Evolutionary conservation across 2,888 invertebrate genomes (phyloP).

Genomic region (Tachina fera): DNA sequence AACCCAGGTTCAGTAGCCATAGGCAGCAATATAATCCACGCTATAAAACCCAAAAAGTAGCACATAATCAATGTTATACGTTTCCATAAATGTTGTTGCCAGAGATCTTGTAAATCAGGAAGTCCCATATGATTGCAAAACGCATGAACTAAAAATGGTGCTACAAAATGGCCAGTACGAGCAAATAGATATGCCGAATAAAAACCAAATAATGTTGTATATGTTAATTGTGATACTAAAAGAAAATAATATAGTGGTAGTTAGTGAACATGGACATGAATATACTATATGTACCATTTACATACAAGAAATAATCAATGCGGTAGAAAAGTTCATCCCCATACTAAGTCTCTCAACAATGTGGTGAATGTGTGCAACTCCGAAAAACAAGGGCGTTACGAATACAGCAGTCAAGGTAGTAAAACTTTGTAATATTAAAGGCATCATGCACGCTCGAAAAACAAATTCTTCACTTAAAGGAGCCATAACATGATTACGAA

Average conservation of each 20-base stretch:
- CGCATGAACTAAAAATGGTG: slow-evolving; percentile 94
- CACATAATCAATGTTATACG: slow-evolving; percentile 86
- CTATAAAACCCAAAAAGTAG: slow-evolving; percentile 89
- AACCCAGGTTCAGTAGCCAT: slow-evolving; percentile 89
- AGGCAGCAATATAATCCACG: slow-evolving; percentile 90
- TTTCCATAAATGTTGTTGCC: slow-evolving; percentile 84
- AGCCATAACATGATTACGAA: slow-evolving; percentile 94
- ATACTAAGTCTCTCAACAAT: slow-evolving; percentile 90
- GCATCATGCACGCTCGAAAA: slow-evolving; percentile 97
- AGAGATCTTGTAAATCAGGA: slow-evolving; percentile 91
- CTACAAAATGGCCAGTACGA: slow-evolving; percentile 94
- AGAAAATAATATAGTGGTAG: not conserved
- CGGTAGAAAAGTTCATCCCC: slow-evolving; percentile 88
- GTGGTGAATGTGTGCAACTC: slow-evolving; percentile 96
- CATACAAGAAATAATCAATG: slow-evolving; percentile 89
- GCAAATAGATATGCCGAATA: slow-evolving; percentile 97
- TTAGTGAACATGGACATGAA: not conserved
- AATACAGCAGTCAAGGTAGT: slow-evolving; percentile 90
- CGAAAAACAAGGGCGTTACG: slow-evolving; percentile 95
- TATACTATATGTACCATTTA: slow-evolving; percentile 68
- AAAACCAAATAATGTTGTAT: slow-evolving; percentile 96
- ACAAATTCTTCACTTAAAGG: slow-evolving; percentile 98
- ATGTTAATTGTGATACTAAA: slow-evolving; percentile 93
- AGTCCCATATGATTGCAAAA: slow-evolving; percentile 99
- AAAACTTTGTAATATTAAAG: slow-evolving; percentile 92